Conservation (phyloP, 2,113 vertebrate species). For the Numenius arquata region DNA sequence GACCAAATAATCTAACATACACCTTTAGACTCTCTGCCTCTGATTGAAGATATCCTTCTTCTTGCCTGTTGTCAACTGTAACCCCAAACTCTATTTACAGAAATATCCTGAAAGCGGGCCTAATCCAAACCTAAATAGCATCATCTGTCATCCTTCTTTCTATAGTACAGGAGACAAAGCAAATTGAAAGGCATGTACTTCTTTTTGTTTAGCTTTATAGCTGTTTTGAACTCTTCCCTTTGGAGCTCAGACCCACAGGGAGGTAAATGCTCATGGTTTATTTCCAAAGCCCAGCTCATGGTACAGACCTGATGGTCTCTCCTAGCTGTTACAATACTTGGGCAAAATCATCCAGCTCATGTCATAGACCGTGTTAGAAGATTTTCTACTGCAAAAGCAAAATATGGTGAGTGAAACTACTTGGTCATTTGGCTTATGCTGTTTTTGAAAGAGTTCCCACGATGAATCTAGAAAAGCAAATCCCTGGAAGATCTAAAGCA, state of each 20-base stretch:
- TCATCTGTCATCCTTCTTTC: neutral
- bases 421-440: neutral
- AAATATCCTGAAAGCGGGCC: neutral
- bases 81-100: neutral
- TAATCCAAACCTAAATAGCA: conserved; percentile 3
- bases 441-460: neutral
- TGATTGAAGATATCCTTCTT: neutral
- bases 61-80: neutral
- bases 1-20: neutral
- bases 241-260: neutral
- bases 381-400: neutral
- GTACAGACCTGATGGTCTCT: neutral
- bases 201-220: neutral
- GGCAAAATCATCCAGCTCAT: neutral
- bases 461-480: neutral
- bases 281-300: neutral
- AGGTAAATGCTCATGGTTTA: neutral
- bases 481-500: neutral
- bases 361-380: neutral
- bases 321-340: neutral
- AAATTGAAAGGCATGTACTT: neutral
- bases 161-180: neutral
- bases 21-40: neutral
- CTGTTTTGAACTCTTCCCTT: neutral
- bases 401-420: neutral